Evolutionary conservation across 2,797 vertebrate species (phyloP), one percentile per base, ranked within the genome.

Genomic region (Atherinosoma microstoma): DNA sequence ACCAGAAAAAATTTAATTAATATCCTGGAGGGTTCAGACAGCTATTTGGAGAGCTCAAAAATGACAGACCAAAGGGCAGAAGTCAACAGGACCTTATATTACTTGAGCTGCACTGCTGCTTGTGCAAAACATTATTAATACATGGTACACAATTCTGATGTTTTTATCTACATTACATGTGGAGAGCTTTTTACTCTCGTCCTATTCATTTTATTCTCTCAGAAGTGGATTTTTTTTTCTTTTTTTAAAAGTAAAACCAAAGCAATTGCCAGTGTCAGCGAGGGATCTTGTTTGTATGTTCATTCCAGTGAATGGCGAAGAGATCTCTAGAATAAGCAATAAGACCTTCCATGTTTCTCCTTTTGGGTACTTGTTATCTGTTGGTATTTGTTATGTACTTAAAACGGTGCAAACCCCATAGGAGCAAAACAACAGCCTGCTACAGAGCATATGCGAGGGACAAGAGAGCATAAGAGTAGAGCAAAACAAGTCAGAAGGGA

Each of bases 1-100:
- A 54, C 67, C 64, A 65, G 64, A 47, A 58, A 58, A 56, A 13
- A 49, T 69, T 54, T 72, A 42, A 83, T 89, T 72, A 80, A 82
- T 74, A 64, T 75, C 64, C 73, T 76, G 53, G 8, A 58, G 8
- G 45, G 59, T 69, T 68, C 45, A 57, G 32, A 75, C 24, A 74
- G 73, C 64, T 67, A 58, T 83, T 84, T 83, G 54, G 51, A 76
- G 32, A 72, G 40, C 51, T 54, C 57, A 79, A 79, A 82, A 84
- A 88, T 83, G 49, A 69, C 57, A 68, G 62, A 74, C 24, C 75
- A 30, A 67, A 35, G 62, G 67, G 71, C 66, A 80, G 67, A 35
- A 86, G 69, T 76, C 70, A 75, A 70, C 58, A 73, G 40, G 66
- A 66, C 64, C 29, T 70, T 0, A 2, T 54, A 38, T 18, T 12